phyloP scores from a whole-genome alignment of 2,113 vertebrate genomes.

The Kryptolebias marmoratus region DNA sequence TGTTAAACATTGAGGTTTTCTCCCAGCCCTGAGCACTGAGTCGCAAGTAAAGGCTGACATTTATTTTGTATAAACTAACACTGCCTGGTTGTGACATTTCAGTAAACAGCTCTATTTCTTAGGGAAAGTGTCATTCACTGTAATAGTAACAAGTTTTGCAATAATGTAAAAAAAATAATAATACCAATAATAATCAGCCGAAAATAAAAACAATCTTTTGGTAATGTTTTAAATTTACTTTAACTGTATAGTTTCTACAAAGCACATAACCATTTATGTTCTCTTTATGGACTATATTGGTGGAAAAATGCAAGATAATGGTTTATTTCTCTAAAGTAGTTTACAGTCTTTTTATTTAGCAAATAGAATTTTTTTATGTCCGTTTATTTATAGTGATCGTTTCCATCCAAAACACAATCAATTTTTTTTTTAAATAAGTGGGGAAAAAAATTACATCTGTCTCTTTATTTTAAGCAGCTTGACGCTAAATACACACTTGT shows the following conservation, averaged over 20 bases:
- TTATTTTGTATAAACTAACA: slow-evolving; percentile 6
- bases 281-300: not conserved
- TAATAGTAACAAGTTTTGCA: not conserved
- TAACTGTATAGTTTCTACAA: too few species aligned
- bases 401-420: not conserved
- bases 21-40: slow-evolving; percentile 32
- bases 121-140: slow-evolving; percentile 1
- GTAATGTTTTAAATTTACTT: not conserved
- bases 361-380: not conserved
- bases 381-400: not conserved
- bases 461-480: slow-evolving; percentile 10
- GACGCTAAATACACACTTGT: slow-evolving; percentile 16
- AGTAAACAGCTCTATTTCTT: slow-evolving; percentile 10
- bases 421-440: fast-evolving
- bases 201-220: too few species aligned
- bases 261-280: not conserved
- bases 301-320: not conserved
- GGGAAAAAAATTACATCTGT: too few species aligned
- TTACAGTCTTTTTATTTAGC: not conserved
- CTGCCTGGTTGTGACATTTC: slow-evolving; percentile 10
- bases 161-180: not conserved
- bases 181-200: not conserved
- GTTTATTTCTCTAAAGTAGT: not conserved
- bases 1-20: slow-evolving; percentile 48
- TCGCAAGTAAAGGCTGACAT: slow-evolving; percentile 23